Percentiles rank a stretch among this genome's conserved stretches.
These are phyloP conservation scores for Episyrphus balteatus DNA, from an alignment of 1,140 invertebrate species.

Conservation along the genomic window DNA sequence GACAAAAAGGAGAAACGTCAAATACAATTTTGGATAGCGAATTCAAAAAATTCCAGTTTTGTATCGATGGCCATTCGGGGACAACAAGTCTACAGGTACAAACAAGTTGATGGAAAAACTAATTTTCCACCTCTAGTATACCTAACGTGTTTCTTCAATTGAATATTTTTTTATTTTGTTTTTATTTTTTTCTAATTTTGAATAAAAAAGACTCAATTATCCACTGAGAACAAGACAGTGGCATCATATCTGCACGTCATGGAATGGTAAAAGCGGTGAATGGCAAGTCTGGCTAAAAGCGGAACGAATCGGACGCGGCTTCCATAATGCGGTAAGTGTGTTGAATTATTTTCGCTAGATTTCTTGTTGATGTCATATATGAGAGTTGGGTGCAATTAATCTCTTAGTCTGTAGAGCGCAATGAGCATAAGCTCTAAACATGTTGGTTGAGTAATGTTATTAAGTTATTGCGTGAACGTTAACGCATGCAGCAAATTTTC, in stretches of 20 bases:
- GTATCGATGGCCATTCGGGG: constrained; percentile 67
- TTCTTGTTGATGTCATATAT: not conserved
- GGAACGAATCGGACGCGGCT: constrained; percentile 68
- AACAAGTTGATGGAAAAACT: not conserved
- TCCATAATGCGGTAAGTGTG: constrained; percentile 65
- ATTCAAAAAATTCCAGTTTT: constrained; percentile 64
- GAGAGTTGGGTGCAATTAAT: not conserved
- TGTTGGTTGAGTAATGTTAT: too few relatives aligned
- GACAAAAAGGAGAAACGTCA: constrained; percentile 57
- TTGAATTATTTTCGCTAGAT: not conserved
- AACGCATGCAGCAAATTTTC: too few relatives aligned
- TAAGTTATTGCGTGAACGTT: too few relatives aligned
- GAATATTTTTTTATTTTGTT: not conserved
- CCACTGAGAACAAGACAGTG: constrained; percentile 64
- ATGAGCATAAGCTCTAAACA: too few relatives aligned
- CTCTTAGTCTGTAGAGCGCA: not conserved
- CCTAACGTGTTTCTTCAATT: not conserved
- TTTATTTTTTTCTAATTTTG: not conserved
- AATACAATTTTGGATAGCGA: constrained; percentile 65
- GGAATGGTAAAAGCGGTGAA: constrained; percentile 74
- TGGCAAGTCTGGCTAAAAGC: constrained; percentile 80
- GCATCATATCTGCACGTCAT: constrained; percentile 76
- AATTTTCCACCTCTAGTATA: not conserved
- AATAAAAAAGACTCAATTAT: constrained; percentile 54
- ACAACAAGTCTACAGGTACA: constrained; percentile 56